A percentile compares a stretch with the other conserved stretches of the same genome.
Conservation (phyloP, 1,140 invertebrate genomes). For the Dreissena rostriformis region DNA sequence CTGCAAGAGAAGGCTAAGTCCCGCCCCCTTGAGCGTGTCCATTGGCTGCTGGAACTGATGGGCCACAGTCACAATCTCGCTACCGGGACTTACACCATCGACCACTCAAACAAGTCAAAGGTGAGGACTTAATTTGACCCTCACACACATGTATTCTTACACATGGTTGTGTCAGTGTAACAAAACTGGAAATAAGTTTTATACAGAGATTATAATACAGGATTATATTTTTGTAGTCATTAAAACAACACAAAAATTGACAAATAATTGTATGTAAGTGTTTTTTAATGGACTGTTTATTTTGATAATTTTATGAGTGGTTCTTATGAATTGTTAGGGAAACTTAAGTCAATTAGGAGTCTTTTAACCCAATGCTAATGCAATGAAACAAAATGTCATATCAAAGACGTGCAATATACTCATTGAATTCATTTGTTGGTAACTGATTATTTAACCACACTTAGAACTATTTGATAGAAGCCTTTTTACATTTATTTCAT, state of each 20-base stretch:
- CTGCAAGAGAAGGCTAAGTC: conserved; percentile 53
- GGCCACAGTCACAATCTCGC: conserved; percentile 73
- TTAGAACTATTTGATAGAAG: background rate
- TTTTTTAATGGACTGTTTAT: no score
- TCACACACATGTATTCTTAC: background rate
- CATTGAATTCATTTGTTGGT: background rate
- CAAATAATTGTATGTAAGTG: no score
- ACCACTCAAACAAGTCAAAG: background rate
- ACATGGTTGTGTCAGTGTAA: background rate
- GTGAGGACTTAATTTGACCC: background rate
- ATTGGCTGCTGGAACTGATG: conserved; percentile 74
- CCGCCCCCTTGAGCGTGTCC: conserved; percentile 56
- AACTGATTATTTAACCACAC: background rate
- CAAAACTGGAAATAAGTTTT: background rate
- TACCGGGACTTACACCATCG: conserved; percentile 51
- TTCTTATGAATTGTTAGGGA: no score
- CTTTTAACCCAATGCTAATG: no score
- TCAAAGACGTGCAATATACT: background rate
- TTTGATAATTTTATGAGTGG: no score
- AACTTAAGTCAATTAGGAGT: no score
- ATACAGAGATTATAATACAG: background rate
- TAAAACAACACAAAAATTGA: no score
- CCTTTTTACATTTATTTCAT: background rate
- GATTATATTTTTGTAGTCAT: background rate
- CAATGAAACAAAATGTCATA: background rate